Conservation (phyloP, 2,888 invertebrate species). For the Suillia variegata region DNA sequence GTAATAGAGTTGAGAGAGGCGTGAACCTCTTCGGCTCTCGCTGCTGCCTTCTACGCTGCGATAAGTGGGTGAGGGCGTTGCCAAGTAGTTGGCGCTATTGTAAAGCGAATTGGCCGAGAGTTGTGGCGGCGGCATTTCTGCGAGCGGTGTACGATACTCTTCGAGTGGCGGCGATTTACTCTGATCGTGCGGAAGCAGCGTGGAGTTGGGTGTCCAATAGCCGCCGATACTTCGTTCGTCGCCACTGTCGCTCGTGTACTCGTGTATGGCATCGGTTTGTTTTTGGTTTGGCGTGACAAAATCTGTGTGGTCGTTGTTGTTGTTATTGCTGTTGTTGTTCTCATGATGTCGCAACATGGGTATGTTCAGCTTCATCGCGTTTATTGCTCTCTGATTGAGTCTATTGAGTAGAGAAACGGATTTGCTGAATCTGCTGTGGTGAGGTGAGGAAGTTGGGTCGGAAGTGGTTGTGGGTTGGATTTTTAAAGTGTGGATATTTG, state of each 20-base stretch:
- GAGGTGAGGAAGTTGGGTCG: conserved; percentile 17
- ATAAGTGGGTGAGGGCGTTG: conserved; percentile 43
- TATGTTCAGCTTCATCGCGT: conserved; percentile 59
- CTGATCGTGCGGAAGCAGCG: conserved; percentile 44
- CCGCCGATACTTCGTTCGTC: conserved; percentile 39
- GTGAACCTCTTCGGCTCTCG: conserved; percentile 33
- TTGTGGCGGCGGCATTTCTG: conserved; percentile 47
- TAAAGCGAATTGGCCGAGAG: conserved; percentile 14
- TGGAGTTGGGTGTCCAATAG: conserved; percentile 58
- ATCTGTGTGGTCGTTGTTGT: conserved; percentile 17
- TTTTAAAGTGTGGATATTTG: conserved; percentile 28
- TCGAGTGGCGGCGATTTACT: conserved; percentile 40
- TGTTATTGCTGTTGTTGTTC: conserved; percentile 10
- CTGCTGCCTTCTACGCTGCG: conserved; percentile 41
- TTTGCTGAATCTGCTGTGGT: conserved; percentile 59
- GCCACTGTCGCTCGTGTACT: conserved; percentile 46
- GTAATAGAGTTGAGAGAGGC: conserved; percentile 42
- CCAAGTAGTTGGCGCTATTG: conserved; percentile 33
- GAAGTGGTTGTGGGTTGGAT: conserved; percentile 12
- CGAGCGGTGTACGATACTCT: conserved; percentile 56
- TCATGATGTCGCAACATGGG: conserved; percentile 41
- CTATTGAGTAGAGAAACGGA: conserved; percentile 62
- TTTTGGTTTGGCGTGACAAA: conserved; percentile 13
- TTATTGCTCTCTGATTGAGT: conserved; percentile 60
- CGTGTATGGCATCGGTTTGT: conserved; percentile 35